Conservation (phyloP, 2,888 invertebrate genomes). For the Synergus japonicus region DNA sequence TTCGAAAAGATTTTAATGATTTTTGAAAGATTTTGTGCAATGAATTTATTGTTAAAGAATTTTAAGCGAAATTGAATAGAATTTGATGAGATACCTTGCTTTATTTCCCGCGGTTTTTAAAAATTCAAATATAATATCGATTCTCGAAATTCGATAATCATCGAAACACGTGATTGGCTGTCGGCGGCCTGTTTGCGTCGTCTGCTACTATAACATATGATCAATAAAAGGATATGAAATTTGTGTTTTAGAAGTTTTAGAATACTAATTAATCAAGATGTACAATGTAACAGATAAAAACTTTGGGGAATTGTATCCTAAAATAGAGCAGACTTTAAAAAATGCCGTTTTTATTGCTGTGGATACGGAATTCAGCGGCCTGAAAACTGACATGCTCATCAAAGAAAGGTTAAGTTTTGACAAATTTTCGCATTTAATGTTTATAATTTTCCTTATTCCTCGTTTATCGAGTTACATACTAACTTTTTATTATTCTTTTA, state of each 20-base stretch:
- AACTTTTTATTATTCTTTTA: constrained; percentile 71
- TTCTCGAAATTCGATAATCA: no score
- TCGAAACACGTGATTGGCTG: no score
- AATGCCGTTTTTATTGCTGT: constrained; percentile 83
- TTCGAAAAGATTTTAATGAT: no score
- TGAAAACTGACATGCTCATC: constrained; percentile 77
- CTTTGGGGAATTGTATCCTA: constrained; percentile 80
- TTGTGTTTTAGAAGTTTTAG: not conserved
- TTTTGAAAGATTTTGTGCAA: no score
- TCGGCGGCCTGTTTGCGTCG: not conserved
- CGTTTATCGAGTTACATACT: not conserved
- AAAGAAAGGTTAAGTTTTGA: constrained; percentile 78
- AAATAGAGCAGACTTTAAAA: constrained; percentile 80
- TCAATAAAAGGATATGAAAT: not conserved
- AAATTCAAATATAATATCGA: no score
- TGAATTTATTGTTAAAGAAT: no score
- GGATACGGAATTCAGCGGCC: constrained; percentile 87
- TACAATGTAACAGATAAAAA: constrained; percentile 82
- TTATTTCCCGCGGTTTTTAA: no score
- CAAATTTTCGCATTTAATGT: constrained; percentile 29
- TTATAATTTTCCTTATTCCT: not conserved
- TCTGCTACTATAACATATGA: not conserved
- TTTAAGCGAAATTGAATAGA: no score
- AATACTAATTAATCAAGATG: constrained; percentile 76
- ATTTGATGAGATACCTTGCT: no score